phyloP scores from a whole-genome alignment of 2,888 invertebrate genomes.

The Pelosia muscerda region DNA sequence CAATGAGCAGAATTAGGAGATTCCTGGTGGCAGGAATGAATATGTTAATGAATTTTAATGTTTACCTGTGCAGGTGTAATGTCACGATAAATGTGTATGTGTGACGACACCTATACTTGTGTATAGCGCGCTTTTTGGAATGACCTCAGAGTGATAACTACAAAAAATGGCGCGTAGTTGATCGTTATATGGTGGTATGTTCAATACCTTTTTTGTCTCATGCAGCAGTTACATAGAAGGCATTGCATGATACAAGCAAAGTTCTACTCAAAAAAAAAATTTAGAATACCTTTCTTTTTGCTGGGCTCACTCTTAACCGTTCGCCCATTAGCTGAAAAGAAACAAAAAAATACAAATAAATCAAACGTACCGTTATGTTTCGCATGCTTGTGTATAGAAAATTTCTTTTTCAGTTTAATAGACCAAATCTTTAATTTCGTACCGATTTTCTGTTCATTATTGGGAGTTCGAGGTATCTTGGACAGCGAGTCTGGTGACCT shows the following conservation, averaged over 20 bases:
- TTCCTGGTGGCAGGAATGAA: no score
- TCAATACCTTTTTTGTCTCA: no score
- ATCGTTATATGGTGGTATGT: no score
- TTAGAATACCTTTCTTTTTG: conserved; percentile 71
- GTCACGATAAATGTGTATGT: no score
- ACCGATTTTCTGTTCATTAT: conserved; percentile 69
- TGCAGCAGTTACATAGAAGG: neutral
- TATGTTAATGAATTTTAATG: no score
- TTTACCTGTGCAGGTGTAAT: no score
- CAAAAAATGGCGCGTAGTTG: no score
- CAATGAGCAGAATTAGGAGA: no score
- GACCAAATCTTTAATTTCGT: conserved; percentile 63
- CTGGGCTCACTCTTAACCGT: conserved; percentile 61
- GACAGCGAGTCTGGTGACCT: conserved; percentile 36
- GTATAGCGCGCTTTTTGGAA: no score
- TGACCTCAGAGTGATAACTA: no score
- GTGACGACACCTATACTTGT: no score
- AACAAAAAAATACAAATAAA: conserved; percentile 37
- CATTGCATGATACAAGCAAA: conserved; percentile 5
- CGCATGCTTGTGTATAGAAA: conserved; percentile 48
- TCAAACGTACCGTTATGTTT: conserved; percentile 37
- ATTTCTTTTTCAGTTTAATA: conserved; percentile 54
- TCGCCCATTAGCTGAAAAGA: conserved; percentile 73
- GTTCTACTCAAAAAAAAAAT: conserved; percentile 3
- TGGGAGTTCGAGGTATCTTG: conserved; percentile 55